Evolutionary conservation across 2,888 invertebrate genomes (phyloP).

Genomic region (Acleris literana): DNA sequence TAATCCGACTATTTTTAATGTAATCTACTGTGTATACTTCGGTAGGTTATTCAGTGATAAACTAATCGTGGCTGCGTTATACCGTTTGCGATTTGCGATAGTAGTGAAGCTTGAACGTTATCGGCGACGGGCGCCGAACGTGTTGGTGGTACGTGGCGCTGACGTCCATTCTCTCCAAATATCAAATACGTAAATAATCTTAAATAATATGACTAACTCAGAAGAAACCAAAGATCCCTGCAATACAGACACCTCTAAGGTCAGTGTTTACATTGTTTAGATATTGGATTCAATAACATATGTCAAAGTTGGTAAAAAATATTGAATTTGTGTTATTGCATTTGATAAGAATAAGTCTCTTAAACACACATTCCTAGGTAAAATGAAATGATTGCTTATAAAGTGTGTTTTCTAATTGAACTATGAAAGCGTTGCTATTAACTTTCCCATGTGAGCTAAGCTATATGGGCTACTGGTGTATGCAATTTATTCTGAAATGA

Average conservation of each 20-base stretch:
- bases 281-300: slow-evolving; percentile 20
- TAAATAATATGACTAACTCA: slow-evolving; percentile 55
- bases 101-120: slow-evolving; percentile 56
- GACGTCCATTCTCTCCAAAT: slow-evolving; percentile 47
- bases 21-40: slow-evolving; percentile 41
- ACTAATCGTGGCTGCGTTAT: slow-evolving; percentile 54
- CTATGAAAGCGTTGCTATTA: too few relatives aligned
- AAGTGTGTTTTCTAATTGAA: too few relatives aligned
- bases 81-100: slow-evolving; percentile 43
- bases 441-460: too few relatives aligned
- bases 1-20: slow-evolving; percentile 57
- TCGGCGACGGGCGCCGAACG: slow-evolving; percentile 55
- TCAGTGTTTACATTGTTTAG: slow-evolving; percentile 45
- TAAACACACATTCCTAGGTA: too few relatives aligned
- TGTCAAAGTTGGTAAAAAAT: slow-evolving; percentile 9
- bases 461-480: too few relatives aligned
- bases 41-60: slow-evolving; percentile 47
- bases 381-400: too few relatives aligned
- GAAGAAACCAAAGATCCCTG: slow-evolving; percentile 46
- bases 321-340: slow-evolving; percentile 13
- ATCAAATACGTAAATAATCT: slow-evolving; percentile 38
- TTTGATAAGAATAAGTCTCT: slow-evolving; percentile 20
- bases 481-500: too few relatives aligned
- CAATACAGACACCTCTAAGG: slow-evolving; percentile 52
- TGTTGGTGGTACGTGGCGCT: slow-evolving; percentile 76